phyloP scores from a whole-genome alignment of 1,140 invertebrate genomes.

The Drosophila sproati region DNA sequence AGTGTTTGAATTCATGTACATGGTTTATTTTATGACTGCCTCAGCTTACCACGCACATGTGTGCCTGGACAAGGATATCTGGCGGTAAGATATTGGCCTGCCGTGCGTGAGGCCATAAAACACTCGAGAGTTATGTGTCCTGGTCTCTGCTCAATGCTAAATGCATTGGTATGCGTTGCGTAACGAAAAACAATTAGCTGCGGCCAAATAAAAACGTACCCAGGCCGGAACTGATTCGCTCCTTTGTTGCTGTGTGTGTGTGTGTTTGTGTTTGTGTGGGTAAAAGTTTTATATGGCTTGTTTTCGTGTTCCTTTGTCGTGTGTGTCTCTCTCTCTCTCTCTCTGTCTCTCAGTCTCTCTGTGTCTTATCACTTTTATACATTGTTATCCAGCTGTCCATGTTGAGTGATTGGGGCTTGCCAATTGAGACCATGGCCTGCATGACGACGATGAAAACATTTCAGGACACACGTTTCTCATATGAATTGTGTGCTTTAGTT shows the following conservation, averaged over 20 bases:
- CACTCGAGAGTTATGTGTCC: slow-evolving; percentile 77
- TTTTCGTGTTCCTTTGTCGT: slow-evolving; percentile 36
- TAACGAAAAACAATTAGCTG: slow-evolving; percentile 81
- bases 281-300: slow-evolving; percentile 70
- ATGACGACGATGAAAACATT: slow-evolving; percentile 43
- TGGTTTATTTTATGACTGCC: slow-evolving; percentile 69
- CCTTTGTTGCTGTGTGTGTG: slow-evolving; percentile 16
- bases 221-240: slow-evolving; percentile 20
- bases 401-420: slow-evolving; percentile 55
- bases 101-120: slow-evolving; percentile 78
- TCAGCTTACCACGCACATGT: slow-evolving; percentile 58
- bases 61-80: slow-evolving; percentile 42
- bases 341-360: slow-evolving; percentile 6
- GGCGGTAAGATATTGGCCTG: slow-evolving; percentile 75
- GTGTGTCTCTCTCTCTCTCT: not conserved
- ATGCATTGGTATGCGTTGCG: slow-evolving; percentile 81
- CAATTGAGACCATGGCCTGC: slow-evolving; percentile 51
- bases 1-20: slow-evolving; percentile 61
- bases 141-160: slow-evolving; percentile 51
- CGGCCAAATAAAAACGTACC: slow-evolving; percentile 70
- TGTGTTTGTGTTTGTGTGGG: slow-evolving; percentile 25
- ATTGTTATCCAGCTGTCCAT: slow-evolving; percentile 47
- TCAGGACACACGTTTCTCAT: slow-evolving; percentile 39
- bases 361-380: slow-evolving; percentile 70
- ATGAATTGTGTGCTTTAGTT: slow-evolving; percentile 54